Percentiles rank a stretch among this genome's conserved stretches.
Evolutionary conservation across 2,888 invertebrate species (phyloP).

Genomic region (Acheta domesticus): DNA sequence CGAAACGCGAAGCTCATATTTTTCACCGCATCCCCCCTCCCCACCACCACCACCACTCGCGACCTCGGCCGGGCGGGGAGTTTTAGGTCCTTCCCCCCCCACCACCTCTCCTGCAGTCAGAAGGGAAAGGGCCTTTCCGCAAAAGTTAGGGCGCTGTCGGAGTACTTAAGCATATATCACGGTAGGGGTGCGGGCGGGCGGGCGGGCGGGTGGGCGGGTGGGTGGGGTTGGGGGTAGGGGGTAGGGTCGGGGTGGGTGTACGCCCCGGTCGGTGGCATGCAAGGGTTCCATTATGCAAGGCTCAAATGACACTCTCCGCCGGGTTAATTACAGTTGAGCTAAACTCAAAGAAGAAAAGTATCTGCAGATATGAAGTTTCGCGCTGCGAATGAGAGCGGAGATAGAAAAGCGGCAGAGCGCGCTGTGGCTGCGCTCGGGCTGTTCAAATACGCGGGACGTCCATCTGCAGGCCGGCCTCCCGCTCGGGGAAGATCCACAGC

Average conservation of each 20-base stretch:
- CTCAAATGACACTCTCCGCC: neutral
- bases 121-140: no score
- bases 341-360: constrained; percentile 10
- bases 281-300: neutral
- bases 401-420: neutral
- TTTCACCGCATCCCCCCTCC: no score
- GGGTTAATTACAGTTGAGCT: constrained; percentile 18
- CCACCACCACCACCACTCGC: no score
- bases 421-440: neutral
- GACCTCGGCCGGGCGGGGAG: no score
- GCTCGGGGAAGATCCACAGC: neutral
- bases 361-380: constrained; percentile 1
- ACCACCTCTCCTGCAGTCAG: no score
- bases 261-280: neutral
- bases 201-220: neutral
- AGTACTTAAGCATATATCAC: neutral
- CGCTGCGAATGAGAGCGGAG: neutral
- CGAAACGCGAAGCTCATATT: no score
- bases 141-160: no score
- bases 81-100: no score
- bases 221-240: neutral
- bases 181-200: neutral
- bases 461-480: neutral
- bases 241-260: neutral
- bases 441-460: neutral